Base-by-base conservation (phyloP, 2,113 vertebrate genomes). In the Pseudopodoces humilis region DNA sequence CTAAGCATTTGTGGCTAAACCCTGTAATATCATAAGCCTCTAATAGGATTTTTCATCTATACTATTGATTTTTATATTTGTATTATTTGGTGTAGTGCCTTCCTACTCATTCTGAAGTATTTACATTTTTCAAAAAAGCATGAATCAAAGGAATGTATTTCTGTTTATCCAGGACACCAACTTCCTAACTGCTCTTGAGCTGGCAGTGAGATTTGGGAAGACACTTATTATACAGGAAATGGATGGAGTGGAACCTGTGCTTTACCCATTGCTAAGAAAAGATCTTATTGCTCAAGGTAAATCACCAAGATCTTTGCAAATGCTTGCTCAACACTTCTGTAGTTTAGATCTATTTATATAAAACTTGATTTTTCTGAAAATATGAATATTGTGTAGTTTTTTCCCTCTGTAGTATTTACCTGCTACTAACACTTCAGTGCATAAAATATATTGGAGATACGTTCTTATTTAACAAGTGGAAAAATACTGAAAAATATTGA, bases 171-270 rank as follows among this genome's bases (percentile, higher is more conserved):
- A 99, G 99, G 99, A 99, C 82, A 95, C 94, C 68, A 99, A 99
- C 97, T 99, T 99, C 93, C 98, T 99, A 92, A 99, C 98, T 8
- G 96, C 98, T 62, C 97, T 99, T 90, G 99, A 99, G 92, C 95
- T 99, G 85, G 99, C 99, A 11, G 99, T 99, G 75, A 98, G 99
- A 95, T 99, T 99, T 97, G 99, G 99, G 50, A 99, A 99, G 97
- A 99, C 99, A 1, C 98, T 99, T 80, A 98, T 99, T 95, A 98
- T 99, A 92, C 99, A 99, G 96, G 99, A 99, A 97, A 98, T 99
- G 98, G 99, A 99, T 95, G 98, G 98, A 80, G 98, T 99, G 86
- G 99, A 99, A 95, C 99, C 99, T 60, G 99, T 99, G 25, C 99
- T 99, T 88, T 99, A 99, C 93, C 99, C 99, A 0, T 95, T 99